Evolutionary conservation across 2,113 vertebrate genomes (phyloP), one percentile per base, ranked within the genome.

Genomic region (Perca flavescens): DNA sequence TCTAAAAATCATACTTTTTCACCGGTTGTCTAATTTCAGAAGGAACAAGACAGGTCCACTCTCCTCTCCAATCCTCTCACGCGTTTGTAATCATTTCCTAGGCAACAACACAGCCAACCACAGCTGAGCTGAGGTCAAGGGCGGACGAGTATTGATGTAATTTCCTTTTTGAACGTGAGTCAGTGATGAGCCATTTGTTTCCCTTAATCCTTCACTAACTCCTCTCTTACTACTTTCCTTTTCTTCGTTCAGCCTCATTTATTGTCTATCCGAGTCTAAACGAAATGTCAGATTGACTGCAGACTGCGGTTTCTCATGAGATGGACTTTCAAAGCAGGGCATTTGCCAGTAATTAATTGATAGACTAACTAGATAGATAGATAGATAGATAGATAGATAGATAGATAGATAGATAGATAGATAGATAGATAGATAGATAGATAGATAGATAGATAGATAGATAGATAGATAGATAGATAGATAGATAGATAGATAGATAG

Each of bases 51-150:
- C 74, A 65, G 43, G 77, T 43, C 19, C 50, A 22, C 69, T 87
- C 74, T 17, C 61, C 64, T 88, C 79, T 77, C 77, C 34, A 53
- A 6, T 40, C n/a, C 66, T 80, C 65, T 75, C n/a, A 94, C 90
- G n/a, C 75, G 25, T 89, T 85, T 79, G 91, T 94, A 93, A 95
- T 72, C 49, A 89, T 92, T 69, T 83, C 93, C 93, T 92, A 92
- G 81, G 94, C 90, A 93, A 95, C 94, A 86, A 78, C 69, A 28
- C 87, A 89, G 85, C 88, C 83, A 91, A 89, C 85, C 86, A 86
- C 69, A 75, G 85, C 80, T 25, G 58, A 70, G 86, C 57, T 80
- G 79, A 83, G 86, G 85, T 86, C 77, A 90, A 87, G 83, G 87
- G 83, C 68, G 21, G 83, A 77, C 65, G n/a, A 78, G 80, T 72